Conservation (phyloP, 2,797 vertebrate species). For the Danionella dracula region DNA sequence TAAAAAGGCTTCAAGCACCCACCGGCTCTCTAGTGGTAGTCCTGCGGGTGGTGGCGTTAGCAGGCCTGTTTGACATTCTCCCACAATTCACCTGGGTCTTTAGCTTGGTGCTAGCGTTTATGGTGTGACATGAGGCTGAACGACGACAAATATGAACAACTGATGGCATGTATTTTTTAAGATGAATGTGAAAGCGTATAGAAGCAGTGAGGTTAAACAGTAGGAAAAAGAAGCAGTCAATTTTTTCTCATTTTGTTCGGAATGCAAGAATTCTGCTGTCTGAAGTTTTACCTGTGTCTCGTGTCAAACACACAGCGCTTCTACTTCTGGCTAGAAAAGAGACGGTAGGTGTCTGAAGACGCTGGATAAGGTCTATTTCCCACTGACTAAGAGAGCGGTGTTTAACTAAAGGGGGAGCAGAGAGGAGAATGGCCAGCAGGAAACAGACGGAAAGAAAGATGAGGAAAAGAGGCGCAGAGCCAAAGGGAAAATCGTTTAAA, state of each 20-base stretch:
- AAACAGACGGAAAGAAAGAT: too few relatives aligned
- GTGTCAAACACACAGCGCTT: conserved; percentile 63
- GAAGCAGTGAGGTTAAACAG: neutral
- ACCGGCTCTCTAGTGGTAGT: conserved; percentile 53
- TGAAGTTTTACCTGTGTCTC: conserved; percentile 38
- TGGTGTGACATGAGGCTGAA: conserved; percentile 94
- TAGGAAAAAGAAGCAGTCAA: neutral
- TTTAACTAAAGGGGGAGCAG: conserved; percentile 53
- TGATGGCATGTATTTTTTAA: conserved; percentile 54
- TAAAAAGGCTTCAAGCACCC: conserved; percentile 5
- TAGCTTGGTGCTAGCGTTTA: conserved; percentile 57
- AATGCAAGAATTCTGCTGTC: neutral
- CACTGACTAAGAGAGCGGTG: conserved; percentile 75
- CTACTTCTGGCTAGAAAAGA: conserved; percentile 93
- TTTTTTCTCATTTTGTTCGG: neutral
- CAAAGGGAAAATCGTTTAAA: neutral
- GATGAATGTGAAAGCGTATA: neutral
- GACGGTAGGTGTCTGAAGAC: conserved; percentile 89
- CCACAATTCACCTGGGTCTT: conserved; percentile 48
- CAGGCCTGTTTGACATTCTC: conserved; percentile 32
- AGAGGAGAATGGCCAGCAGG: neutral
- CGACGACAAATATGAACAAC: conserved; percentile 96
- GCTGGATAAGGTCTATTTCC: conserved; percentile 91
- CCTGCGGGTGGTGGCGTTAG: conserved; percentile 42
- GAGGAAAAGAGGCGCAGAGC: neutral